Evolutionary conservation across 2,113 vertebrate genomes (phyloP).

Genomic region (Phocoena sinus): DNA sequence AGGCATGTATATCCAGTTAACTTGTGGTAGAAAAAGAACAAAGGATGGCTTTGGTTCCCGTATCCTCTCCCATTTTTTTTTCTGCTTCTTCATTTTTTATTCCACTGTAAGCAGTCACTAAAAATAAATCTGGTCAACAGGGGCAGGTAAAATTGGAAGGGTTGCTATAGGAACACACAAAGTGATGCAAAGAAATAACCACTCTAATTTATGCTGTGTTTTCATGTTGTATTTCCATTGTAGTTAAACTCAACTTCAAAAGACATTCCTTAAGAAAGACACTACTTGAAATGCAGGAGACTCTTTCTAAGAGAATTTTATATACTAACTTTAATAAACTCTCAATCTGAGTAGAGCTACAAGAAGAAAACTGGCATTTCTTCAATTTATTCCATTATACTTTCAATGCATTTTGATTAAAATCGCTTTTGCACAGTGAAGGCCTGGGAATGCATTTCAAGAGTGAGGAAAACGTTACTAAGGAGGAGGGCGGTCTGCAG

Average conservation of each 20-base stretch:
- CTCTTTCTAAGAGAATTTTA: conserved; percentile 1
- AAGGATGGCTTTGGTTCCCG: not conserved
- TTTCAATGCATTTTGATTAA: conserved; percentile 32
- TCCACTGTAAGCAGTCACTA: conserved; percentile 26
- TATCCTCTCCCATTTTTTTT: not conserved
- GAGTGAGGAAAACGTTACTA: not conserved
- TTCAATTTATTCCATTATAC: not conserved
- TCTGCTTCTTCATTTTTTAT: conserved; percentile 7
- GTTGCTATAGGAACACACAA: conserved; percentile 50
- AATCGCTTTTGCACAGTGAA: not conserved
- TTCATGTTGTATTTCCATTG: not conserved
- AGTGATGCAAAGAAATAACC: not conserved
- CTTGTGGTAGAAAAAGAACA: not conserved
- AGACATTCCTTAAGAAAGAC: conserved; percentile 28
- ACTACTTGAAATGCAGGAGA: not conserved
- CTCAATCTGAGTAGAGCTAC: not conserved
- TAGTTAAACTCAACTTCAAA: conserved; percentile 43
- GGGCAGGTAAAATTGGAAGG: conserved; percentile 44
- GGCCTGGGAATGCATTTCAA: not conserved
- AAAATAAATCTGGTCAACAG: conserved; percentile 60
- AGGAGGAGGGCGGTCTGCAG: rapidly evolving
- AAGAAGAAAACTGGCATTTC: conserved; percentile 30
- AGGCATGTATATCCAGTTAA: not conserved
- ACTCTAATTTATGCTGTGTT: conserved; percentile 36
- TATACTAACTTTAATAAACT: conserved; percentile 41